Evolutionary conservation across 2,113 vertebrate genomes (phyloP).

Genomic region (Oceanodroma tethys): DNA sequence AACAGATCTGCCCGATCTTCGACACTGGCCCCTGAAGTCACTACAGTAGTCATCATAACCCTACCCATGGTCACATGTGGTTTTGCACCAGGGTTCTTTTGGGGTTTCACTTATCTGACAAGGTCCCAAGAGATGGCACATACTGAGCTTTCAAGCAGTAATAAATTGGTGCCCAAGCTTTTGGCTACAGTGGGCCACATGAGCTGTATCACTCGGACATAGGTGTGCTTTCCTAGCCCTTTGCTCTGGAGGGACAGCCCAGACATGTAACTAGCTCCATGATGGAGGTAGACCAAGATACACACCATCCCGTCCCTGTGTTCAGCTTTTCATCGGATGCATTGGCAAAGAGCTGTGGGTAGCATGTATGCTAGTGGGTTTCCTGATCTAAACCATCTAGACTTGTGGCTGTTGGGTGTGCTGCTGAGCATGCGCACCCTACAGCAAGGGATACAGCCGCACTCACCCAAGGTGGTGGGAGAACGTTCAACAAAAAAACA

Average conservation of each 20-base stretch:
- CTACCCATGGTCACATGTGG: neutral
- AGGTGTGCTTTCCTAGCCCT: neutral
- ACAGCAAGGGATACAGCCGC: neutral
- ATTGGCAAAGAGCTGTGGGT: neutral
- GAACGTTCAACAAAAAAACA: neutral
- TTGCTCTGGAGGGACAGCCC: neutral
- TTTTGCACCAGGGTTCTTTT: neutral
- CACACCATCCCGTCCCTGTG: neutral
- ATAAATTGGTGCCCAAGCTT: neutral
- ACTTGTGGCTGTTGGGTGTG: neutral
- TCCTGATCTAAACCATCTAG: neutral
- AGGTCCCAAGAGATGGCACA: neutral
- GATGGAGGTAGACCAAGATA: accelerated
- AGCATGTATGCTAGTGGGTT: neutral
- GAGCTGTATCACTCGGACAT: neutral
- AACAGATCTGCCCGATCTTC: neutral
- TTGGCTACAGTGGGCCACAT: neutral
- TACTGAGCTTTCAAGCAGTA: neutral
- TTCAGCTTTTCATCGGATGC: neutral
- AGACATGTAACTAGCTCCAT: neutral
- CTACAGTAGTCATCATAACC: neutral
- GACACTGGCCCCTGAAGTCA: neutral
- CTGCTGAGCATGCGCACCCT: neutral
- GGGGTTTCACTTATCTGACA: neutral
- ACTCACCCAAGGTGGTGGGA: neutral